These are phyloP conservation scores for Girardinus metallicus DNA, from an alignment of 2,797 vertebrate species.

Conservation along the genomic window DNA sequence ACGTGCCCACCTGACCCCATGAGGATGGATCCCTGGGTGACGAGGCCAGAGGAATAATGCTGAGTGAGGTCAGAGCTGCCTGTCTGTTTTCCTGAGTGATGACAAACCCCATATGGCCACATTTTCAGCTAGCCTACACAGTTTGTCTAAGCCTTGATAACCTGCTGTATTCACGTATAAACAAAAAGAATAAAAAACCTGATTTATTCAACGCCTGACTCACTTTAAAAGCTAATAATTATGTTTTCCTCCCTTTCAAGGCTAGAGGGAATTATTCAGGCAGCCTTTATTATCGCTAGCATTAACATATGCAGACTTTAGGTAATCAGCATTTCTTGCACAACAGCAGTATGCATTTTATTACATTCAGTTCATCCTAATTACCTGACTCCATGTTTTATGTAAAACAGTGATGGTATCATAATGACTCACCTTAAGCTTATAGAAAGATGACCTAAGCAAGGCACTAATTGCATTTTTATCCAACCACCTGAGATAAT, in stretches of 20 bases:
- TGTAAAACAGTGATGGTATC: slow-evolving; percentile 11
- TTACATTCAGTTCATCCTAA: slow-evolving; percentile 7
- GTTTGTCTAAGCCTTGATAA: slow-evolving; percentile 6
- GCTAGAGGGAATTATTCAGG: neutral
- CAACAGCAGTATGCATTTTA: neutral
- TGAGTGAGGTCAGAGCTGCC: slow-evolving; percentile 25
- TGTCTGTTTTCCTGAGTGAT: slow-evolving; percentile 21
- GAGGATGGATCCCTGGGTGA: slow-evolving; percentile 20
- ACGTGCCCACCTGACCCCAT: slow-evolving; percentile 25
- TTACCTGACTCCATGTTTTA: slow-evolving; percentile 6
- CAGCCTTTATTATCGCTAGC: neutral
- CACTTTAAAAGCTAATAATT: neutral
- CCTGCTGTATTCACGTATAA: neutral
- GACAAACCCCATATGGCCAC: slow-evolving; percentile 37
- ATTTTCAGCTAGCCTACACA: slow-evolving; percentile 10
- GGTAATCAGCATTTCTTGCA: neutral
- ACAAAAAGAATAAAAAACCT: neutral
- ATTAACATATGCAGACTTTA: neutral
- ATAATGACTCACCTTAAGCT: slow-evolving; percentile 31
- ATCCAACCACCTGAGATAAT: neutral
- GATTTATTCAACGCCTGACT: neutral
- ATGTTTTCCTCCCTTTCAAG: neutral
- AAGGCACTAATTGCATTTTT: slow-evolving; percentile 2
- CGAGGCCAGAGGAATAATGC: slow-evolving; percentile 1
- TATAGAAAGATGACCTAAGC: slow-evolving; percentile 19